These are phyloP conservation scores for Caiman crocodilus DNA, from an alignment of 2,797 vertebrate genomes.

Conservation along the genomic window DNA sequence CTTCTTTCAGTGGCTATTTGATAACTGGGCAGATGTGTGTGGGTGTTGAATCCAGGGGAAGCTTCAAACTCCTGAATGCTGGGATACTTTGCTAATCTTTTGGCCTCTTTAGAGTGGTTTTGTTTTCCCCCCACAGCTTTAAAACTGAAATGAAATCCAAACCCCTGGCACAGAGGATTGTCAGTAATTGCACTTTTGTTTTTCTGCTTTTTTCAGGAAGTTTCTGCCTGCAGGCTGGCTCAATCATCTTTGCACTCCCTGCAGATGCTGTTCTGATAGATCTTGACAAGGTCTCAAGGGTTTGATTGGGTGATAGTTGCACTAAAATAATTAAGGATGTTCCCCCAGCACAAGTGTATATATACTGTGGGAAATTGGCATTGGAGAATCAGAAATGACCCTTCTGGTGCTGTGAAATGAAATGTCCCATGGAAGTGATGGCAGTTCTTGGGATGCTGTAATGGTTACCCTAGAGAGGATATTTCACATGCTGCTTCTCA, in stretches of 20 bases:
- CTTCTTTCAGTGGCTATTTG: not conserved
- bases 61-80: not conserved
- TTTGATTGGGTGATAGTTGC: not conserved
- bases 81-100: not conserved
- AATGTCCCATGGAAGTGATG: no score
- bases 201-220: conserved; percentile 23
- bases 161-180: not conserved
- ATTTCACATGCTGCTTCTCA: not conserved
- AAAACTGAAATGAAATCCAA: not conserved
- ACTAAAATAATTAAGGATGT: not conserved
- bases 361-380: not conserved
- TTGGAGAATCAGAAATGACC: not conserved
- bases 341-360: not conserved
- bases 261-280: not conserved
- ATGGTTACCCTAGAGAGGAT: not conserved
- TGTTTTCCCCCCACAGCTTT: not conserved
- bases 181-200: not conserved
- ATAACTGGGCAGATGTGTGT: not conserved
- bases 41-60: not conserved
- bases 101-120: not conserved
- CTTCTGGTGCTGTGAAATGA: not conserved
- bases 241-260: not conserved
- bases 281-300: not conserved
- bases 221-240: not conserved
- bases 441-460: not conserved